A percentile compares a stretch with the other conserved stretches of the same genome.
These are phyloP conservation scores for Liolophura sinensis DNA, from an alignment of 1,140 invertebrate genomes.

Conservation along the genomic window DNA sequence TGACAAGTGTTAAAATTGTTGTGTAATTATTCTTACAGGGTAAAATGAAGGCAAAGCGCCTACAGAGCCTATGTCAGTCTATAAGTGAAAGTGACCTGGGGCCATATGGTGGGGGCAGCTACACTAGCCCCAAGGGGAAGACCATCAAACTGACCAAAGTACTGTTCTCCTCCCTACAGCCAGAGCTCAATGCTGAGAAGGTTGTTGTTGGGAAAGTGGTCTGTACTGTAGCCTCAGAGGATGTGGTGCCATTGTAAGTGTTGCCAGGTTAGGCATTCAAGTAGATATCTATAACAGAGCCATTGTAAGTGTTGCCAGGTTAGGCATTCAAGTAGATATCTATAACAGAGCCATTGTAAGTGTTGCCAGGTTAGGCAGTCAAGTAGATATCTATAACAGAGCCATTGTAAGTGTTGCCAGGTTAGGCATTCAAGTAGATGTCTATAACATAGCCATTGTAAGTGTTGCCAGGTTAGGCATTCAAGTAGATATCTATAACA, in stretches of 20 bases:
- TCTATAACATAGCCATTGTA: no score
- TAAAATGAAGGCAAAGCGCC: conserved; percentile 70
- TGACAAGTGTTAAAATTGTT: not conserved
- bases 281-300: no score
- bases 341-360: conserved; percentile 82
- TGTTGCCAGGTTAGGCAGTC: conserved; percentile 15
- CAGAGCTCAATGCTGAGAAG: conserved; percentile 69
- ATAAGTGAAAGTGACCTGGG: conserved; percentile 60
- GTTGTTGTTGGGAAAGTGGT: conserved; percentile 80
- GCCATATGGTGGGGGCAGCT: conserved; percentile 66
- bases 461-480: conserved; percentile 47
- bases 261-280: no score
- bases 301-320: no score
- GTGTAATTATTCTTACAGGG: conserved; percentile 54
- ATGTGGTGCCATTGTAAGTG: conserved; percentile 78
- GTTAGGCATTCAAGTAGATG: no score
- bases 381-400: no score
- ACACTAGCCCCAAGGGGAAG: conserved; percentile 60
- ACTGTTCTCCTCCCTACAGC: conserved; percentile 61
- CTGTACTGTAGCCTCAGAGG: conserved; percentile 74
- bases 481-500: no score
- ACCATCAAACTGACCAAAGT: conserved; percentile 63
- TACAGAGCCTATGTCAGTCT: conserved; percentile 35
- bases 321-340: no score
- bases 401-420: conserved; percentile 70